Evolutionary conservation across 2,888 invertebrate species (phyloP).

Genomic region (Mechanitis mazaeus): DNA sequence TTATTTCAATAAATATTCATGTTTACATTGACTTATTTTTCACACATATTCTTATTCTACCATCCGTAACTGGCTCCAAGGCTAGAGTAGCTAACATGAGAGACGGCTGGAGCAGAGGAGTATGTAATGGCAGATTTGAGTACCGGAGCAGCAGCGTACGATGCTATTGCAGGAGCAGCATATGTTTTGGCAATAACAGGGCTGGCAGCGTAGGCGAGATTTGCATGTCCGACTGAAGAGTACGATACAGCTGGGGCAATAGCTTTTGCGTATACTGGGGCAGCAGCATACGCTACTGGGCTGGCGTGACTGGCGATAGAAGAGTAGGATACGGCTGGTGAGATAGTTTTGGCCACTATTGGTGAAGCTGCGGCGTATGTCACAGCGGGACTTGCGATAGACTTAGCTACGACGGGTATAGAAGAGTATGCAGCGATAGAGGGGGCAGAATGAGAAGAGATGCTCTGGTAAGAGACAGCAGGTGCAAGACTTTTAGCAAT

Average conservation of each 20-base stretch:
- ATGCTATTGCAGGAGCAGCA: conserved; percentile 35
- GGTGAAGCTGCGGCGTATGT: conserved; percentile 35
- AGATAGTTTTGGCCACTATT: conserved; percentile 68
- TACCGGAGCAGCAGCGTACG: conserved; percentile 38
- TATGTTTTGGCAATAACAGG: conserved; percentile 27
- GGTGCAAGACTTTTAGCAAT: conserved; percentile 44
- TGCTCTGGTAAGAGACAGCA: conserved; percentile 43
- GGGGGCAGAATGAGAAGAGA: conserved; percentile 55
- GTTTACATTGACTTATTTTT: conserved; percentile 13
- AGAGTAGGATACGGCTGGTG: conserved; percentile 63
- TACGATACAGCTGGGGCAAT: conserved; percentile 56
- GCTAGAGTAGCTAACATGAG: conserved; percentile 80
- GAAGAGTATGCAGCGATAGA: conserved; percentile 35
- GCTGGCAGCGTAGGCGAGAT: conserved; percentile 30
- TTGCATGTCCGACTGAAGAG: conserved; percentile 37
- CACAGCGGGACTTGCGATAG: conserved; percentile 29
- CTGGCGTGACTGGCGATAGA: conserved; percentile 41
- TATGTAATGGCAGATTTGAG: conserved; percentile 33
- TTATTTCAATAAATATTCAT: conserved; percentile 23
- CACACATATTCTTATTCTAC: conserved; percentile 37
- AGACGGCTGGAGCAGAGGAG: conserved; percentile 52
- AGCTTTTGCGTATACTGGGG: conserved; percentile 24
- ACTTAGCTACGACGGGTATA: conserved; percentile 28
- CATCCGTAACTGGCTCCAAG: conserved; percentile 70
- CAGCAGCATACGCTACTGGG: conserved; percentile 36